These are phyloP conservation scores for Etheostoma cragini DNA, from an alignment of 2,113 vertebrate genomes.

Conservation along the genomic window DNA sequence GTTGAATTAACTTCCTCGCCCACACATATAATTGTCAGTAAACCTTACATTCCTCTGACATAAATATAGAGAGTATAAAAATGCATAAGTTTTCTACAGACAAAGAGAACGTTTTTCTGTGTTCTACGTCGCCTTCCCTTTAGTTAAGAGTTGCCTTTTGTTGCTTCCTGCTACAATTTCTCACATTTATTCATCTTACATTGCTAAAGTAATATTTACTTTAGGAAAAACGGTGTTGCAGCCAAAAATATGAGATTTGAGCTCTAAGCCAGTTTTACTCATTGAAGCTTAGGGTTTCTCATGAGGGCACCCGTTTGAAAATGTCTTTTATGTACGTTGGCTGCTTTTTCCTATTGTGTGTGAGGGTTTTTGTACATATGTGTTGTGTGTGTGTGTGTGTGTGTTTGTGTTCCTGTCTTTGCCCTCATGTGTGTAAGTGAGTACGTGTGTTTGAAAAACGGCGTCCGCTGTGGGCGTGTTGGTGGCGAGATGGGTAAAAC, in stretches of 20 bases:
- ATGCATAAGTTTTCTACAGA: neutral
- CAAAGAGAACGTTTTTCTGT: neutral
- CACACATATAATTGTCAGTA: neutral
- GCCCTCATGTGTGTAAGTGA: conserved; percentile 5
- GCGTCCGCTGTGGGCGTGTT: conserved; percentile 42
- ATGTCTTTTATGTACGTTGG: neutral
- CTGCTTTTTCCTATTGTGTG: neutral
- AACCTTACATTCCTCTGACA: conserved; percentile 3
- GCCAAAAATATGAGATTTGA: neutral
- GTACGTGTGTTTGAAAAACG: conserved; percentile 54
- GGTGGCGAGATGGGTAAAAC: conserved; percentile 69
- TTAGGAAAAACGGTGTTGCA: neutral
- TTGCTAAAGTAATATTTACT: neutral
- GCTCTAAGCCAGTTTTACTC: neutral
- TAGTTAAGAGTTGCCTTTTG: neutral
- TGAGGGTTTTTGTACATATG: neutral
- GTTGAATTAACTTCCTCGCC: neutral
- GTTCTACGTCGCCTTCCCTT: neutral
- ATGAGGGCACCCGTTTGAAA: neutral
- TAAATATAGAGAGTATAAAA: neutral
- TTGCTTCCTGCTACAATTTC: neutral
- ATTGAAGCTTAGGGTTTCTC: neutral
- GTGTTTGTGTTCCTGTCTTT: neutral
- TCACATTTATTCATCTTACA: neutral
- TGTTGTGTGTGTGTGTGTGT: conserved; percentile 24